A percentile compares a stretch with the other conserved stretches of the same genome.
Conservation (phyloP, 2,888 invertebrate species). For the Drosophila mimetica region DNA sequence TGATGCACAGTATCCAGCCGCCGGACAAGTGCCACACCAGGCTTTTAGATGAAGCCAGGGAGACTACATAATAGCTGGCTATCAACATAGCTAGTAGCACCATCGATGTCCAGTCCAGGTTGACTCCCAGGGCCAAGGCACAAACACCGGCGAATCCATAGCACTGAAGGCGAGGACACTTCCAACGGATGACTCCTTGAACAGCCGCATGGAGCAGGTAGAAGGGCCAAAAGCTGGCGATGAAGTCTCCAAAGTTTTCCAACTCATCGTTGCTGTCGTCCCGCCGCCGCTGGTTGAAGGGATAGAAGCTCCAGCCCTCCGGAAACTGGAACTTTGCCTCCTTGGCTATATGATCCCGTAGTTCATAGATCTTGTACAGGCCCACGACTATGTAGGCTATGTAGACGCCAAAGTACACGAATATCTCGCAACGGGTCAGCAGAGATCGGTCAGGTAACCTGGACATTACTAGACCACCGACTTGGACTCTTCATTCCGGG, state of each 20-base stretch:
- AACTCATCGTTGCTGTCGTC: constrained; percentile 83
- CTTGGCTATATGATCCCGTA: constrained; percentile 69
- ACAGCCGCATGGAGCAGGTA: constrained; percentile 78
- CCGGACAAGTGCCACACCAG: constrained; percentile 75
- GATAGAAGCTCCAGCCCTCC: constrained; percentile 76
- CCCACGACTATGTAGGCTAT: constrained; percentile 80
- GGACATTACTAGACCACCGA: constrained; percentile 9
- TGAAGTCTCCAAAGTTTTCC: constrained; percentile 79
- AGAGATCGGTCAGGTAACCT: constrained; percentile 25
- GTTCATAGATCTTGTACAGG: constrained; percentile 68
- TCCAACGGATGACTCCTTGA: constrained; percentile 55
- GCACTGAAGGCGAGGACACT: constrained; percentile 56
- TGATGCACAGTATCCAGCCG: constrained; percentile 78
- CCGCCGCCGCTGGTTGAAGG: constrained; percentile 53
- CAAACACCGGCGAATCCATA: constrained; percentile 68
- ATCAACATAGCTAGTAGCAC: constrained; percentile 62
- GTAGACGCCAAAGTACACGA: constrained; percentile 80
- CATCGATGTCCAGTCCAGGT: constrained; percentile 62
- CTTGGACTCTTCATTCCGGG: constrained; percentile 4
- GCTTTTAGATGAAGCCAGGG: constrained; percentile 59
- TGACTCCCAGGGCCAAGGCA: constrained; percentile 63
- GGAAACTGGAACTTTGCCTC: constrained; percentile 70
- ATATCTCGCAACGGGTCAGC: constrained; percentile 70
- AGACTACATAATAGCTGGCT: constrained; percentile 70
- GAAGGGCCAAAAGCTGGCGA: constrained; percentile 76